A percentile compares a stretch with the other conserved stretches of the same genome.
Evolutionary conservation across 2,888 invertebrate genomes (phyloP).

Genomic region (Coelopa pilipes): DNA sequence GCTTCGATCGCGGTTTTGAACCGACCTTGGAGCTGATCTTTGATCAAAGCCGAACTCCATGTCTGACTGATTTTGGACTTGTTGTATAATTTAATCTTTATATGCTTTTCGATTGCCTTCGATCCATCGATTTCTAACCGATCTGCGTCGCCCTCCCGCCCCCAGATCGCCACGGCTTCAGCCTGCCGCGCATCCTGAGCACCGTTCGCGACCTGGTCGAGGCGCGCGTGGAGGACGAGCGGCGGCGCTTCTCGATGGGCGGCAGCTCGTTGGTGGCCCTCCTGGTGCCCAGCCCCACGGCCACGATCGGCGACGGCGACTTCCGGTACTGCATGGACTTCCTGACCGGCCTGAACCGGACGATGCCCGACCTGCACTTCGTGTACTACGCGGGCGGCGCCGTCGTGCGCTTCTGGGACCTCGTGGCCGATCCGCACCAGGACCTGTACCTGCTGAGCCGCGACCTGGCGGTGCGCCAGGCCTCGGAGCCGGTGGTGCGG

Average conservation of each 20-base stretch:
- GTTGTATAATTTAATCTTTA: too few relatives aligned
- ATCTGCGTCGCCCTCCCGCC: too few relatives aligned
- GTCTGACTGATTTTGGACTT: too few relatives aligned
- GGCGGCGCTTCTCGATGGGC: conserved; percentile 69
- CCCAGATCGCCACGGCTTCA: conserved; percentile 72
- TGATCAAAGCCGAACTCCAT: too few relatives aligned
- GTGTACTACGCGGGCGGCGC: conserved; percentile 72
- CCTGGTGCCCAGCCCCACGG: conserved; percentile 71
- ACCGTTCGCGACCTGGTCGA: conserved; percentile 69
- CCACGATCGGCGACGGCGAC: conserved; percentile 69
- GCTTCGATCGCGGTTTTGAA: too few relatives aligned
- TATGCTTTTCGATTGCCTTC: not conserved
- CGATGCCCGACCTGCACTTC: conserved; percentile 76
- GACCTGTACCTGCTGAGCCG: conserved; percentile 68
- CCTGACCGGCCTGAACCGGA: conserved; percentile 70
- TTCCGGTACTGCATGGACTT: conserved; percentile 69
- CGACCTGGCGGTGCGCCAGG: conserved; percentile 52
- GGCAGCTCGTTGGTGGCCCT: conserved; percentile 76
- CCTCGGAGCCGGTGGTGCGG: conserved; percentile 67
- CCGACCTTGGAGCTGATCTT: too few relatives aligned
- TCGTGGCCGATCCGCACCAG: conserved; percentile 71
- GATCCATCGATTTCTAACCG: too few relatives aligned
- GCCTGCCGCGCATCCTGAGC: conserved; percentile 71
- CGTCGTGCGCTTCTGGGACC: conserved; percentile 71
- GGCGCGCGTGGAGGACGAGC: conserved; percentile 70